Percentiles rank a stretch among this genome's conserved stretches.
Evolutionary conservation across 1,140 invertebrate species (phyloP).

Genomic region (Lordiphosa clarofinis): DNA sequence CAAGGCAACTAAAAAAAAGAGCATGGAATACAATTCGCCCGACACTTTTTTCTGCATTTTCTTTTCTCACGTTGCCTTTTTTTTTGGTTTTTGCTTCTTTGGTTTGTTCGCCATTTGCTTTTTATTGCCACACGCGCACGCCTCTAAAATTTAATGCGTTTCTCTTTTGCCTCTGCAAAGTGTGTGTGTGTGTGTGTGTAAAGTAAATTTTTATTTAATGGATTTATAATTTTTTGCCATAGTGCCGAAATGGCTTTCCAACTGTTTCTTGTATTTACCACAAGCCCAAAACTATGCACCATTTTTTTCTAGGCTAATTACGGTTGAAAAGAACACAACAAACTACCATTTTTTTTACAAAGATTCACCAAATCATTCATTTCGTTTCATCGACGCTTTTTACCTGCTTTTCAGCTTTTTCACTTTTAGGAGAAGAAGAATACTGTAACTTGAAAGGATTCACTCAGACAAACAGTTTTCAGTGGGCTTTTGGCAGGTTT

Average conservation of each 20-base stretch:
- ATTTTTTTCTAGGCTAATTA: too few species aligned
- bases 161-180: not conserved
- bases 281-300: too few species aligned
- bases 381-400: too few species aligned
- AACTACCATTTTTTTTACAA: too few species aligned
- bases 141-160: conserved; percentile 39
- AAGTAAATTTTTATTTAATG: conserved; percentile 31
- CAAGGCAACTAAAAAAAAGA: conserved; percentile 4
- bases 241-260: not conserved
- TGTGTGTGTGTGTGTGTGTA: conserved; percentile 2
- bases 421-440: too few species aligned
- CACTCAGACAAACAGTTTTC: too few species aligned
- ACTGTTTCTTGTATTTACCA: too few species aligned
- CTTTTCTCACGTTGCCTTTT: conserved; percentile 2
- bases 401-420: too few species aligned
- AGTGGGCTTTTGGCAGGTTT: conserved; percentile 16
- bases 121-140: conserved; percentile 37
- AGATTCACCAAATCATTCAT: too few species aligned
- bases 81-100: not conserved
- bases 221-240: conserved; percentile 36
- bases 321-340: too few species aligned
- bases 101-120: conserved; percentile 27
- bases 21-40: not conserved
- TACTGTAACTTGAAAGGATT: too few species aligned
- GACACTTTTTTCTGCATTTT: conserved; percentile 12